phyloP scores from a whole-genome alignment of 1,140 invertebrate genomes.

The Habropoda laboriosa region DNA sequence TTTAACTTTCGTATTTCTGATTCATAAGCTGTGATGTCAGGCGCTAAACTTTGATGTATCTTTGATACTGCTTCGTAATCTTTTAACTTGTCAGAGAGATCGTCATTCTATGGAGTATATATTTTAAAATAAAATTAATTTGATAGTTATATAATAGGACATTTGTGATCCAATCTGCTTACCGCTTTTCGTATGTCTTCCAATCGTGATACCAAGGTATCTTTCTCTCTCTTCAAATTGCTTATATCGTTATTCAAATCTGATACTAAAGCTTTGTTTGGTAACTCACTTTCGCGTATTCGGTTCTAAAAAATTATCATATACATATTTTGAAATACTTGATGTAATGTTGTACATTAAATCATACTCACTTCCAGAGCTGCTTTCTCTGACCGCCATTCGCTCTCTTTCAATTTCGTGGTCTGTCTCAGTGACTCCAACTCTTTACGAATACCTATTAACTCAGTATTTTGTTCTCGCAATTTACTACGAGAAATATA shows the following conservation, averaged over 20 bases:
- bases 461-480: conserved; percentile 82
- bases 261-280: conserved; percentile 78
- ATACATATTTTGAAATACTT: conserved; percentile 6
- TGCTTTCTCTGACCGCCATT: conserved; percentile 89
- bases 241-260: conserved; percentile 90
- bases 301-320: conserved; percentile 32
- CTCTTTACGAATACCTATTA: conserved; percentile 84
- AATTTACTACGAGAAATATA: conserved; percentile 74
- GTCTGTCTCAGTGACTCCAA: conserved; percentile 87
- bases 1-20: conserved; percentile 88
- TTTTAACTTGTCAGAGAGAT: conserved; percentile 89
- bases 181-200: conserved; percentile 80
- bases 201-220: conserved; percentile 87
- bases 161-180: conserved; percentile 13
- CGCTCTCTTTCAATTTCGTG: conserved; percentile 85
- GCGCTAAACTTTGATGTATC: conserved; percentile 89
- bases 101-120: conserved; percentile 86
- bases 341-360: conserved; percentile 55
- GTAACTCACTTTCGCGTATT: conserved; percentile 61
- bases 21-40: conserved; percentile 88
- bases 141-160: neutral
- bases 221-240: conserved; percentile 87
- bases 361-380: conserved; percentile 84
- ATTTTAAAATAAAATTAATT: conserved; percentile 11
- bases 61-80: conserved; percentile 93